Base-by-base conservation (phyloP, 2,888 invertebrate genomes). In the Saturnia pavonia region DNA sequence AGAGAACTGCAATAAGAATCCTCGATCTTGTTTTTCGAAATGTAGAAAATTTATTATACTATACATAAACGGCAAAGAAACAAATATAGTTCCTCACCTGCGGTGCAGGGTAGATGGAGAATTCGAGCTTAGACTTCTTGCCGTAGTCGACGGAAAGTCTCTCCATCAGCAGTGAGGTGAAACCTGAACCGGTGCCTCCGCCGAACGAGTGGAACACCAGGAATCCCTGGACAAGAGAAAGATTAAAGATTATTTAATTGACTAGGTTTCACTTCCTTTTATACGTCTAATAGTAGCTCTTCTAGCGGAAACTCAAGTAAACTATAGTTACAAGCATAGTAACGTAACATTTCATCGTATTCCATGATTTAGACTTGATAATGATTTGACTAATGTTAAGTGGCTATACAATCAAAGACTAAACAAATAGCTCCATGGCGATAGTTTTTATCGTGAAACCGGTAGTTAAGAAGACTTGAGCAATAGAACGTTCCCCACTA, bases 41-140 rank as follows among this genome's bases (percentile, higher is more conserved):
- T 34, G 2, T 34, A 34, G 34, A 2, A 34, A 34, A 34, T 34
- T n/a, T n/a, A n/a, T n/a, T n/a, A n/a, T n/a, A n/a, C n/a, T n/a
- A n/a, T n/a, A n/a, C n/a, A n/a, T n/a, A n/a, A n/a, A n/a, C n/a
- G n/a, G n/a, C n/a, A n/a, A n/a, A n/a, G n/a, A 54, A 22, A 54
- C 11, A 12, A 22, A 25, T 57, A 57, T 27, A 34, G 16, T 2
- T n/a, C 11, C 12, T 85, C 91, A 97, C 97, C 94, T 98, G 98
- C 9, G 99, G 99, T 14, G 99, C 98, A 12, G 99, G 99, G 88
- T 99, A 99, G 80, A 99, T 97, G 71, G 98, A 97, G 90, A 99
- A 99, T 89, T 98, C 98, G 40, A 98, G 95, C 87, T 98, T 98
- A 70, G 97, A 97, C 91, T 98, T 98, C 92, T 98, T 98, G 76